A percentile compares a stretch with the other conserved stretches of the same genome.
These are phyloP conservation scores for Drosophila serrata DNA, from an alignment of 1,140 invertebrate genomes.

Conservation along the genomic window DNA sequence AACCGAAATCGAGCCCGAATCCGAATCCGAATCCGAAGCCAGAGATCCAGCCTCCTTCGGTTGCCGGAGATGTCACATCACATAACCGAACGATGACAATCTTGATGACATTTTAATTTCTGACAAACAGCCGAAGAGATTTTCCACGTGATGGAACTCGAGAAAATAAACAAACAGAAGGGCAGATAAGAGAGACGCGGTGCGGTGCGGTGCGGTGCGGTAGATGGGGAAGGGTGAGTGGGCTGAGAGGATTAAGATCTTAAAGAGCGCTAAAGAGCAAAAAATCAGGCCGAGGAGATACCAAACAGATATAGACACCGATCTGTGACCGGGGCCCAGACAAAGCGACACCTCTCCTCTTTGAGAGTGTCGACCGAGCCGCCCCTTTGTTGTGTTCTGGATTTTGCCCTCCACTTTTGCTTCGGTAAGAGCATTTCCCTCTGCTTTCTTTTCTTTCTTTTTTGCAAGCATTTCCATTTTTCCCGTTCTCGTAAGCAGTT, in stretches of 20 bases:
- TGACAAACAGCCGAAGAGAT: constrained; percentile 67
- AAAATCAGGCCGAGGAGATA: constrained; percentile 51
- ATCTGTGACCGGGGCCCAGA: constrained; percentile 58
- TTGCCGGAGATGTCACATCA: constrained; percentile 71
- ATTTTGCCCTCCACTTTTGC: constrained; percentile 26
- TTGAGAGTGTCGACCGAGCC: constrained; percentile 59
- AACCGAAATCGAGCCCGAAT: constrained; percentile 16
- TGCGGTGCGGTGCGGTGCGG: constrained; percentile 16
- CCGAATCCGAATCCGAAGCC: not conserved
- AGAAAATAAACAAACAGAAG: constrained; percentile 62
- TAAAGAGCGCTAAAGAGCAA: constrained; percentile 78
- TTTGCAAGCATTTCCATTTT: constrained; percentile 44
- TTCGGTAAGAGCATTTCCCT: constrained; percentile 30
- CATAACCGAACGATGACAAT: constrained; percentile 77
- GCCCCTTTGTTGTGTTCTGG: constrained; percentile 48
- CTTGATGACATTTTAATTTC: constrained; percentile 85
- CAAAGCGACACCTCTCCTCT: constrained; percentile 79
- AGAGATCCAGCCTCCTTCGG: constrained; percentile 34
- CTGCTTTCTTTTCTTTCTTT: constrained; percentile 32
- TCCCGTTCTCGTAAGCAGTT: constrained; percentile 53
- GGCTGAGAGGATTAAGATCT: constrained; percentile 74
- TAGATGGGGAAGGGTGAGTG: constrained; percentile 26
- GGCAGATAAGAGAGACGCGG: constrained; percentile 31
- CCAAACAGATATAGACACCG: constrained; percentile 53
- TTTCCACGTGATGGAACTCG: constrained; percentile 77